A percentile compares a stretch with the other conserved stretches of the same genome.
These are phyloP conservation scores for Gymnobelideus leadbeateri DNA, from an alignment of 2,113 vertebrate species.

Conservation along the genomic window DNA sequence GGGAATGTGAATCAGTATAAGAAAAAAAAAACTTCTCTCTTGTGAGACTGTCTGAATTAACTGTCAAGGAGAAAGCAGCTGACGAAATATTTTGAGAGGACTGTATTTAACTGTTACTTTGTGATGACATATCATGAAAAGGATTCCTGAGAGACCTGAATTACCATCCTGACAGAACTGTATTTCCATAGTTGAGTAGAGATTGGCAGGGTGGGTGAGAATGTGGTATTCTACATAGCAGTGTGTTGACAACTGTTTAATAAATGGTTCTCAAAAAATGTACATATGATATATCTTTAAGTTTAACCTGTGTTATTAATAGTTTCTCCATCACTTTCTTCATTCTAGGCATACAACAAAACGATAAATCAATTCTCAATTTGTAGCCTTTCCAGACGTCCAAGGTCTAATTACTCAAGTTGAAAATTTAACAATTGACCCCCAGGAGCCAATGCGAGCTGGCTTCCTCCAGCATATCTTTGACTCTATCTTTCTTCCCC, in stretches of 20 bases:
- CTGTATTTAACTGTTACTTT: neutral
- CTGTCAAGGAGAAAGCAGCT: neutral
- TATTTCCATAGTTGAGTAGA: neutral
- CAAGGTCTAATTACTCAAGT: neutral
- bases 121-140: neutral
- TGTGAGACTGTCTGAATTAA: neutral
- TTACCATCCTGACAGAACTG: neutral
- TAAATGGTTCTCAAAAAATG: neutral
- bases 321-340: neutral
- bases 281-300: neutral
- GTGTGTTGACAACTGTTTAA: neutral
- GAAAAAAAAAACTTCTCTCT: neutral
- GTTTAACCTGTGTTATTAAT: neutral
- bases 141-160: neutral
- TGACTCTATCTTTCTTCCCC: neutral
- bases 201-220: neutral
- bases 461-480: neutral
- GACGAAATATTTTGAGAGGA: neutral
- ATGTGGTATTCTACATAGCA: neutral
- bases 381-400: neutral
- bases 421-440: neutral
- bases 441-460: neutral
- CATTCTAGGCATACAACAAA: neutral
- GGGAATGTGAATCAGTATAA: neutral
- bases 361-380: neutral